Conservation (phyloP, 2,113 vertebrate species). For the Clarias batrachus region DNA sequence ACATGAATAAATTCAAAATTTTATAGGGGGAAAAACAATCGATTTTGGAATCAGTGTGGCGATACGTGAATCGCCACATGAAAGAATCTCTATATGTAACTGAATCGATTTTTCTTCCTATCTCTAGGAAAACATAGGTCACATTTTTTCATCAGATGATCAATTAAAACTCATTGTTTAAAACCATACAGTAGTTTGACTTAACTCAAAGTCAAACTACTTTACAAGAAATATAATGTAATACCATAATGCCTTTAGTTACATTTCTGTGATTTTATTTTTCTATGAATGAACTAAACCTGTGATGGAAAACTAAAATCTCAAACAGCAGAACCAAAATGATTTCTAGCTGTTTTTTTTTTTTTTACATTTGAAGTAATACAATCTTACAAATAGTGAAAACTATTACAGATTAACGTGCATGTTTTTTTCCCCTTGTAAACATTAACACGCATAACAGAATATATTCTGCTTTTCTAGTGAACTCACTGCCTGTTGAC, state of each 20-base stretch:
- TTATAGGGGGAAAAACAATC: no score
- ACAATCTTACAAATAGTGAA: background rate
- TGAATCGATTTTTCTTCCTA: no score
- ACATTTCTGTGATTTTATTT: background rate
- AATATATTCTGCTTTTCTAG: background rate
- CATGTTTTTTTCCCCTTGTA: background rate
- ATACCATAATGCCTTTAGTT: background rate
- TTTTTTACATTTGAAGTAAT: background rate
- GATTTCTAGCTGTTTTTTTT: background rate
- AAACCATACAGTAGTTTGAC: background rate
- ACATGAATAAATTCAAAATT: no score
- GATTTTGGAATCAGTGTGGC: no score
- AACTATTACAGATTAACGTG: no score
- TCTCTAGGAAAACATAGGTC: no score
- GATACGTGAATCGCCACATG: no score
- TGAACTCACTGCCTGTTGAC: no score
- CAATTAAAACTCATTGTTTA: background rate
- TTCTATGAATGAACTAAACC: background rate
- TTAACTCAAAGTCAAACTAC: background rate
- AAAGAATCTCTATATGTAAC: no score
- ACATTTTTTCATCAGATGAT: background rate
- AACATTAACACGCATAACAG: background rate
- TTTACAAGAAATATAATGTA: background rate
- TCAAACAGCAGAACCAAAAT: background rate
- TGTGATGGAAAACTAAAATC: background rate